These are phyloP conservation scores for Ochotona princeps DNA, from an alignment of 2,113 vertebrate genomes.

Conservation along the genomic window DNA sequence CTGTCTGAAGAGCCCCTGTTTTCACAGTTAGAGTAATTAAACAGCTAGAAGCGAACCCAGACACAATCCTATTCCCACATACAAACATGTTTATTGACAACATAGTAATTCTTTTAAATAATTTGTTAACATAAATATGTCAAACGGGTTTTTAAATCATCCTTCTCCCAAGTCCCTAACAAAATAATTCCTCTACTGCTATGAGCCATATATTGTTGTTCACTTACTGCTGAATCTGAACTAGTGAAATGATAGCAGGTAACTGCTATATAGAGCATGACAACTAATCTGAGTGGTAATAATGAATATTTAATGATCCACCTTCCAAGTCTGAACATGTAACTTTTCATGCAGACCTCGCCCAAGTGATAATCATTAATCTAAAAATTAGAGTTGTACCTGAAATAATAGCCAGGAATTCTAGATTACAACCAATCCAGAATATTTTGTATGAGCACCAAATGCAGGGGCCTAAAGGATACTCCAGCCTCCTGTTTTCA, in stretches of 20 bases:
- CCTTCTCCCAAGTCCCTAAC: slow-evolving; percentile 32
- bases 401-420: slow-evolving; percentile 69
- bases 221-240: slow-evolving; percentile 60
- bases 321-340: slow-evolving; percentile 69
- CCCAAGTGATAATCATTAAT: slow-evolving; percentile 76
- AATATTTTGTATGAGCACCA: slow-evolving; percentile 46
- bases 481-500: slow-evolving; percentile 6
- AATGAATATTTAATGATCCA: slow-evolving; percentile 80
- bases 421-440: slow-evolving; percentile 65
- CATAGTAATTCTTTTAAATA: slow-evolving; percentile 71
- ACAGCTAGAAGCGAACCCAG: slow-evolving; percentile 68
- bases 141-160: slow-evolving; percentile 68
- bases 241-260: slow-evolving; percentile 57
- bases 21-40: slow-evolving; percentile 69
- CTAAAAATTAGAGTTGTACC: slow-evolving; percentile 75
- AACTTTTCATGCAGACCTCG: slow-evolving; percentile 77
- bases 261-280: slow-evolving; percentile 64
- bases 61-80: slow-evolving; percentile 42
- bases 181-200: slow-evolving; percentile 53
- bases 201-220: slow-evolving; percentile 59
- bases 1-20: slow-evolving; percentile 51
- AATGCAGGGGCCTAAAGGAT: neutral
- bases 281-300: slow-evolving; percentile 79
- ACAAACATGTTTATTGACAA: slow-evolving; percentile 71
- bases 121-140: slow-evolving; percentile 76